phyloP scores from a whole-genome alignment of 1,140 invertebrate genomes.

The Caenorhabditis inopinata region DNA sequence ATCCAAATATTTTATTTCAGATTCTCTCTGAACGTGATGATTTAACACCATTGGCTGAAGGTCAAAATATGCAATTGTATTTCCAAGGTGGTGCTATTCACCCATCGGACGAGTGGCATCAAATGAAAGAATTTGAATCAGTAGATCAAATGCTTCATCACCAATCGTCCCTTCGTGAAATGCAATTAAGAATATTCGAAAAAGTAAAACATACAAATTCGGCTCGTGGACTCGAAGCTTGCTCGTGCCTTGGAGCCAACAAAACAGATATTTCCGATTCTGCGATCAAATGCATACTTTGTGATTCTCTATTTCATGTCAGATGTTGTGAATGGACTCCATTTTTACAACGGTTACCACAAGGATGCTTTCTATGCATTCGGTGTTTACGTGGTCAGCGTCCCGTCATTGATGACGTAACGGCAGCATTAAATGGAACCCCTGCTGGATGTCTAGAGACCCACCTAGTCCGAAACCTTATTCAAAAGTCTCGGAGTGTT shows the following conservation, averaged over 20 bases:
- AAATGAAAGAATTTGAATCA: slow-evolving; percentile 15
- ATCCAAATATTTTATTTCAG: slow-evolving; percentile 35
- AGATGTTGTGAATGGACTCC: slow-evolving; percentile 37
- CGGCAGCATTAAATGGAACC: background rate
- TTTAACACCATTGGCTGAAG: slow-evolving; percentile 36
- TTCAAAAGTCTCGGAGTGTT: background rate
- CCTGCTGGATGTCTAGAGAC: background rate
- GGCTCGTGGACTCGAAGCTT: background rate
- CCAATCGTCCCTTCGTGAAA: slow-evolving; percentile 12
- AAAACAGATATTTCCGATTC: background rate
- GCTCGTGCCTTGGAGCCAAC: background rate
- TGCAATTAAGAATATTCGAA: slow-evolving; percentile 21
- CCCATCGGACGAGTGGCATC: background rate
- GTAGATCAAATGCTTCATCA: slow-evolving; percentile 12
- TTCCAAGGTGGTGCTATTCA: background rate
- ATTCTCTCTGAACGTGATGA: slow-evolving; percentile 41
- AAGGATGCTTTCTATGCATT: slow-evolving; percentile 40
- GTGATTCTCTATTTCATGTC: slow-evolving; percentile 29
- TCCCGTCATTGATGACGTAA: slow-evolving; percentile 34
- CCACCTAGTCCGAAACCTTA: slow-evolving; percentile 16
- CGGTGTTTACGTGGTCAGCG: slow-evolving; percentile 50
- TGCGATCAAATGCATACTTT: slow-evolving; percentile 9
- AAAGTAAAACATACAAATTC: background rate
- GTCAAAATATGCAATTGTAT: background rate
- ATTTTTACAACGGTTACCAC: slow-evolving; percentile 31